Evolutionary conservation across 2,113 vertebrate genomes (phyloP), one percentile per base, ranked within the genome.

Genomic region (Pycnonotus jocosus): DNA sequence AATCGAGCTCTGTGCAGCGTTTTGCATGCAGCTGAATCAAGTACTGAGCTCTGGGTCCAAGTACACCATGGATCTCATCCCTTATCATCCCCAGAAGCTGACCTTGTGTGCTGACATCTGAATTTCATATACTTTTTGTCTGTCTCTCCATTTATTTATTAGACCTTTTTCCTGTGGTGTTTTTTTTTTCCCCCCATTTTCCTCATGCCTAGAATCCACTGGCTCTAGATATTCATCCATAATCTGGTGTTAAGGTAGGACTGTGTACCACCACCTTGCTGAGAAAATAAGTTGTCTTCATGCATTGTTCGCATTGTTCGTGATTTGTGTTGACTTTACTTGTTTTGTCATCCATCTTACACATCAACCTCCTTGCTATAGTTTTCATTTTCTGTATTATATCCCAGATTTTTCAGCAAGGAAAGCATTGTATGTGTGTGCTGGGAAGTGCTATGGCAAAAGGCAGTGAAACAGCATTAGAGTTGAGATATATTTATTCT

Each of bases 1-100:
- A 0, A 1, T 8, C 0, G 4, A 70, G 31, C 54, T 57, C 58
- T 69, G 33, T 58, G 78, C 54, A 61, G 21, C 0, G 0, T 69
- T 91, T 64, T 65, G 22, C 31, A 82, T 54, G 48, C 62, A 44
- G 0, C 31, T 50, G 48, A 76, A 72, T 33, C 40, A 42, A 61
- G 11, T 42, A 33, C 66, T 87, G 78, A 61, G 53, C 58, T 69
- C 61, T 47, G 28, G 18, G 19, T 71, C 53, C 11, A 60, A 30
- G 54, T 40, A 22, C 12, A 38, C 8, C 0, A 0, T 42, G 38
- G 44, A 58, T 42, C 25, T 27, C 56, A 14, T 58, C n/a, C 38
- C 40, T 69, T n/a, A 24, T 42, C 53, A 60, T 65, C 30, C 28
- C 28, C 50, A 79, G 50, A 58, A 58, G 27, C 35, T 90, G 31